Base-by-base conservation (phyloP, 2,797 vertebrate genomes). In the Bradypodion ventrale region DNA sequence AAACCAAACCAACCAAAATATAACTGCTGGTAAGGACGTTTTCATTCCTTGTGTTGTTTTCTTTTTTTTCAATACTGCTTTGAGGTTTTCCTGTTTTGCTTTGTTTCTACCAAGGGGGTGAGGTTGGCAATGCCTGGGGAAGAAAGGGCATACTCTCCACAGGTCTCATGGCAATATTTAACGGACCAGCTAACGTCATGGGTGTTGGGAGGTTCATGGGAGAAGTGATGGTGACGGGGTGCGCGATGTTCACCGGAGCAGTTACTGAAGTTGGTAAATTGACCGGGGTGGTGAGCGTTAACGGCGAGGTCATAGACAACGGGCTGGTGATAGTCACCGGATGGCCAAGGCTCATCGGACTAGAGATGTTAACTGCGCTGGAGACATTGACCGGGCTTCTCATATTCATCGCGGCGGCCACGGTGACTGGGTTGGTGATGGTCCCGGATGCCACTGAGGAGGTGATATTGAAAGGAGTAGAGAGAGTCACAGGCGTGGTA, bases 371-470 rank as follows among this genome's bases (percentile, higher is more conserved):
- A 95, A 97, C 96, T 92, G 96, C 95, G 94, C 96, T 96, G 91
- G 96, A 97, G 86, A 96, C 96, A 91, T 96, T 97, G 85, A 96
- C 96, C 92, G 96, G 96, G 92, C 96, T 96, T 91, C 96, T 95
- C 96, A 99, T 98, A 97, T 98, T 99, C 98, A 99, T 99, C 94
- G 98, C 98, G 88, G 98, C 97, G 62, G 98, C 98, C 90, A 99
- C 98, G 92, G 98, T 99, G 95, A 99, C 97, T 7, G 98, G 97
- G 96, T 98, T 96, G 96, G 96, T 96, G 94, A 96, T 95, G 84
- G 96, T 96, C 94, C 96, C 96, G 92, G 96, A 96, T 2, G 96
- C 95, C 94, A 96, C 94, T 89, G 96, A 96, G 93, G 96, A 97
- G n/a, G 96, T 97, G 94, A 97, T 96, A 95, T 95, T 97, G 95